Conservation (phyloP, 2,797 vertebrate species). For the Cynodonichthys magdalenae region DNA sequence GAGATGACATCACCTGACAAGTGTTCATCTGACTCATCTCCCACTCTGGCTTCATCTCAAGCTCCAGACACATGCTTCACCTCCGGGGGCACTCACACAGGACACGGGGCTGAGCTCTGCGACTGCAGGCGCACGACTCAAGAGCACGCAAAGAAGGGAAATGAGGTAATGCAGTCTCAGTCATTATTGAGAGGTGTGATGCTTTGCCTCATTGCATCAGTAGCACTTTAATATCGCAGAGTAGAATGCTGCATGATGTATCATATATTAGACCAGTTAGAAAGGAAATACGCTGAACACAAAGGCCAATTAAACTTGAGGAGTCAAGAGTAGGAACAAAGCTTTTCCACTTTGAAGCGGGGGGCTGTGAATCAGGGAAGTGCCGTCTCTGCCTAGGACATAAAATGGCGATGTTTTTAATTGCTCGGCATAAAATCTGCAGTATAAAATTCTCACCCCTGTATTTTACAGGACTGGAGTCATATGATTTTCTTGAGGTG, state of each 20-base stretch:
- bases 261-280: constrained; percentile 49
- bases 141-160: constrained; percentile 19
- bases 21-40: constrained; percentile 79
- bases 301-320: constrained; percentile 66
- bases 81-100: constrained; percentile 40
- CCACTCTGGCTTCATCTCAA: constrained; percentile 46
- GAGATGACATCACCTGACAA: constrained; percentile 83
- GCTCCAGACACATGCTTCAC: constrained; percentile 66
- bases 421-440: constrained; percentile 72
- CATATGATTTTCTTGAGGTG: constrained; percentile 69
- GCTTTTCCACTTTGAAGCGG: constrained; percentile 59
- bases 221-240: constrained; percentile 41
- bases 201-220: constrained; percentile 47
- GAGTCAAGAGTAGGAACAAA: constrained; percentile 58
- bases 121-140: constrained; percentile 32
- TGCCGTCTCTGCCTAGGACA: constrained; percentile 63
- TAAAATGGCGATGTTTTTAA: constrained; percentile 75
- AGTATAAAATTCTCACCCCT: constrained; percentile 68
- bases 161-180: constrained; percentile 55
- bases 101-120: constrained; percentile 25
- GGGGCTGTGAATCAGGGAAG: constrained; percentile 68
- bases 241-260: constrained; percentile 34
- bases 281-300: constrained; percentile 49
- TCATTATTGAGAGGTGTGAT: constrained; percentile 54
- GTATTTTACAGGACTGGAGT: constrained; percentile 63